A percentile compares a stretch with the other conserved stretches of the same genome.
phyloP scores from a whole-genome alignment of 2,797 vertebrate genomes.

The Scolopax rusticola region DNA sequence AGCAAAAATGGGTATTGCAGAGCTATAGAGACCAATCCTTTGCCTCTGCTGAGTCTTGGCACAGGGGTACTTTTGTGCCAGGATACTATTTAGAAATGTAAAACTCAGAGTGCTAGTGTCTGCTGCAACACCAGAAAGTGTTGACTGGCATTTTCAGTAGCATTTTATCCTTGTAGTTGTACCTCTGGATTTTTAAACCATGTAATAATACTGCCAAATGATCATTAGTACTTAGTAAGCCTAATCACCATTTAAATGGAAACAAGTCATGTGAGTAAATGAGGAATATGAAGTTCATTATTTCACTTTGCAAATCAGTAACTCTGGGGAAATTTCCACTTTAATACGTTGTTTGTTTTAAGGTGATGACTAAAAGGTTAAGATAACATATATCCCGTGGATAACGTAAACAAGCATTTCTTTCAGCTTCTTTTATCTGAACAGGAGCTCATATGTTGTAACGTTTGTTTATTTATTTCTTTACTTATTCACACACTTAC shows the following conservation, averaged over 20 bases:
- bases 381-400: slow-evolving; percentile 6
- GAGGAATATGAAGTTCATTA: slow-evolving; percentile 35
- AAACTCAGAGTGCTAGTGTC: not conserved
- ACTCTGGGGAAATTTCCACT: slow-evolving; percentile 49
- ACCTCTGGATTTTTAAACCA: slow-evolving; percentile 43
- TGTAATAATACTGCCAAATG: not conserved
- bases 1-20: not conserved
- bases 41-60: not conserved
- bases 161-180: not conserved
- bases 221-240: slow-evolving; percentile 9
- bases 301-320: slow-evolving; percentile 58
- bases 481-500: not conserved
- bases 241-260: slow-evolving; percentile 48
- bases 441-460: not conserved
- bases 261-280: not conserved
- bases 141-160: not conserved
- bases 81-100: not conserved
- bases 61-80: not conserved
- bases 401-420: slow-evolving; percentile 42
- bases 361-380: not conserved
- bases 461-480: not conserved
- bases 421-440: slow-evolving; percentile 29
- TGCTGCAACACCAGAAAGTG: not conserved
- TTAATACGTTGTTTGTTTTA: slow-evolving; percentile 48
- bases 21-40: not conserved